Conservation (phyloP, 2,797 vertebrate genomes). For the Anabas testudineus region DNA sequence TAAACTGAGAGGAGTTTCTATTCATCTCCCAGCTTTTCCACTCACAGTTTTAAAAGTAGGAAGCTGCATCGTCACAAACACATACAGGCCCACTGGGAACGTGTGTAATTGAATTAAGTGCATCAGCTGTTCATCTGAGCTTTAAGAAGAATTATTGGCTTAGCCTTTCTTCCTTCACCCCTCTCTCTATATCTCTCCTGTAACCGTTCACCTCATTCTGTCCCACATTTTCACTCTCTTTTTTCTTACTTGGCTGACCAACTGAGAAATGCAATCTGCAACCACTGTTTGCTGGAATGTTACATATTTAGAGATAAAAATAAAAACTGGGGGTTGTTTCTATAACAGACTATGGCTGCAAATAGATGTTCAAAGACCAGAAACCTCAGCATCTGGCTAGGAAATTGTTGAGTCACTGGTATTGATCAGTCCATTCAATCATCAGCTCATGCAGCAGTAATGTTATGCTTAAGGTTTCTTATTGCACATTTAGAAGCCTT, state of each 20-base stretch:
- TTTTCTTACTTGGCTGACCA: background rate
- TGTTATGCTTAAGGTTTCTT: background rate
- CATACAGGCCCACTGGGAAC: constrained; percentile 46
- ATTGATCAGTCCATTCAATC: constrained; percentile 46
- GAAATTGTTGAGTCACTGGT: constrained; percentile 51
- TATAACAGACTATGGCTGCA: background rate
- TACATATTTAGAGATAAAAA: constrained; percentile 17
- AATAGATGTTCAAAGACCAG: background rate
- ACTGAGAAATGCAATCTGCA: constrained; percentile 16
- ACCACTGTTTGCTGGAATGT: constrained; percentile 6
- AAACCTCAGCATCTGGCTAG: constrained; percentile 37
- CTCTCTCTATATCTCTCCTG: background rate
- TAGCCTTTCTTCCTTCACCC: constrained; percentile 45
- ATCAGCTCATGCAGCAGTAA: constrained; percentile 5
- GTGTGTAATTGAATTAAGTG: constrained; percentile 74
- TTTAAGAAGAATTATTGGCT: constrained; percentile 76
- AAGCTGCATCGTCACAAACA: constrained; percentile 31
- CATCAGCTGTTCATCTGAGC: constrained; percentile 79
- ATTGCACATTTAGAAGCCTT: background rate
- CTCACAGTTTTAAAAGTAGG: constrained; percentile 17
- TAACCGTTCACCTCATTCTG: constrained; percentile 7
- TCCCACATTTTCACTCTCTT: background rate
- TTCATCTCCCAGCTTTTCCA: constrained; percentile 5
- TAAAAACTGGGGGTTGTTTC: constrained; percentile 1
- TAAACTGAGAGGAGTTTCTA: background rate